Evolutionary conservation across 2,797 vertebrate species (phyloP).

Genomic region (Sebastes ruberrimus): DNA sequence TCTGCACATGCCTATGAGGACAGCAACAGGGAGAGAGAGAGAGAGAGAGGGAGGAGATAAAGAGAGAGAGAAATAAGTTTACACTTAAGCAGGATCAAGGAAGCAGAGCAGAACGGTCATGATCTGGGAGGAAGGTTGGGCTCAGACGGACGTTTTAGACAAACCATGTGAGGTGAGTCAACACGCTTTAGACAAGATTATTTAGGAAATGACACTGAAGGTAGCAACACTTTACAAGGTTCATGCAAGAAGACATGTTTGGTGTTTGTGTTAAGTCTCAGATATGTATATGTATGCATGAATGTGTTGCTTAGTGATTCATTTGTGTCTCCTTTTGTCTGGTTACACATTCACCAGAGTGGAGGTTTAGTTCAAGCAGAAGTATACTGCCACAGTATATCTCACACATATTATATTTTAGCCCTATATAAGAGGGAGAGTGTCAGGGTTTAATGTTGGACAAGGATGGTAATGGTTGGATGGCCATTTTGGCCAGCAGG

Average conservation of each 20-base stretch:
- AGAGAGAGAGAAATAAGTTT: slow-evolving; percentile 14
- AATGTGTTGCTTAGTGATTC: slow-evolving; percentile 12
- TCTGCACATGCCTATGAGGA: neutral
- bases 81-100: slow-evolving; percentile 21
- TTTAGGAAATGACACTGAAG: neutral
- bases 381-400: neutral
- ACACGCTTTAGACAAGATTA: neutral
- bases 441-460: neutral
- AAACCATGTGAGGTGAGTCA: slow-evolving; percentile 65
- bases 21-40: neutral
- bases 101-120: slow-evolving; percentile 27
- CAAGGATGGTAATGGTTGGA: neutral
- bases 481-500: neutral
- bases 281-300: neutral
- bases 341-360: slow-evolving; percentile 58
- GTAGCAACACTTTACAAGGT: neutral
- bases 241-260: neutral
- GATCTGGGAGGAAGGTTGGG: slow-evolving; percentile 1
- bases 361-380: neutral
- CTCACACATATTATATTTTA: neutral
- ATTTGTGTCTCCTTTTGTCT: slow-evolving; percentile 16
- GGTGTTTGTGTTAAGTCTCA: neutral
- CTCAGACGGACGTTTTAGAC: neutral
- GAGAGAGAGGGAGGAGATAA: neutral
- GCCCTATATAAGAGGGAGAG: neutral